Base-by-base conservation (phyloP, 2,888 invertebrate genomes). In the Lymantria monacha region DNA sequence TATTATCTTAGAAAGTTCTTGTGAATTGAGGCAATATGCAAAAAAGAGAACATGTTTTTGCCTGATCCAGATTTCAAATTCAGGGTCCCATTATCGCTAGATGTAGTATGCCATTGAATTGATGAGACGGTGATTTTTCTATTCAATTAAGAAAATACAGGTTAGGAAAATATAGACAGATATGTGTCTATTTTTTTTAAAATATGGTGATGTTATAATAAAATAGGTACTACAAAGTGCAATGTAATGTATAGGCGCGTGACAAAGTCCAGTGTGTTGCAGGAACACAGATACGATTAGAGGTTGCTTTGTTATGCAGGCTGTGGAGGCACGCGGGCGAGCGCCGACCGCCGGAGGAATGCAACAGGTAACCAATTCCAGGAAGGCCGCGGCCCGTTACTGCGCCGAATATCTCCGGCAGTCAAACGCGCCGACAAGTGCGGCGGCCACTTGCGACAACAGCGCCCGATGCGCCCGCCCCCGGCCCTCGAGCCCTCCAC, bases 351-450 rank as follows among this genome's bases (percentile, higher is more conserved):
- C 79, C 84, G 76, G 67, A 79, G 88, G 90, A 90, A 90, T 90
- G 90, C 88, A 84, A 88, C 90, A 91, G 90, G 90, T 91, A 91
- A 87, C 88, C 88, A 83, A 86, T 91, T 90, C 90, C 89, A 82
- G 87, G 90, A 90, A 91, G 89, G 89, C 89, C 87, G 83, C 82
- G 88, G 87, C 83, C 90, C 90, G 90, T 90, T 90, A 90, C 89
- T 83, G 89, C 86, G 89, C 89, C 90, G 89, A 90, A 90, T 88
- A 89, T 89, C 89, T 88, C 87, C 81, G 78, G 79, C 87, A 84
- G 85, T 88, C 89, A 89, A 89, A 89, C 86, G 89, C 82, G 87
- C 89, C 90, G 88, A 87, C 90, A 88, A 90, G 89, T 89, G 90
- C 87, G 87, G 74, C 78, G 80, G 82, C 84, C 87, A 87, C 89